Evolutionary conservation across 2,113 vertebrate species (phyloP).

Genomic region (Nycticebus coucang): DNA sequence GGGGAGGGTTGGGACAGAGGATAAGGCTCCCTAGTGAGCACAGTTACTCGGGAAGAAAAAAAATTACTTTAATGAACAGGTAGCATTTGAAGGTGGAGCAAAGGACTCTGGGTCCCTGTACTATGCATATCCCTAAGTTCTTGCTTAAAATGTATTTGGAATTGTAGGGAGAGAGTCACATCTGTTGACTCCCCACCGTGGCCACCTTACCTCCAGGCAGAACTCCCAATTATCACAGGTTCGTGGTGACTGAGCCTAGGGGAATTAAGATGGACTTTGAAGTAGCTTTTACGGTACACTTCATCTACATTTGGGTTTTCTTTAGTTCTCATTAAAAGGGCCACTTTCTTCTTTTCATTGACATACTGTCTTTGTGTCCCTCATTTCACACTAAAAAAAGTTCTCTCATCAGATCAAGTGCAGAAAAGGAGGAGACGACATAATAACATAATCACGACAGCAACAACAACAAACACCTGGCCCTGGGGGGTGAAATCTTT

Average conservation of each 20-base stretch:
- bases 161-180: not conserved
- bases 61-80: not conserved
- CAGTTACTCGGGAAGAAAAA: not conserved
- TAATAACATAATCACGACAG: constrained; percentile 59
- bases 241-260: constrained; percentile 73
- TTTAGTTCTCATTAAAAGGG: constrained; percentile 82
- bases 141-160: constrained; percentile 34
- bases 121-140: not conserved
- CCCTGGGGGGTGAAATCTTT: constrained; percentile 34
- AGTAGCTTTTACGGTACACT: constrained; percentile 80
- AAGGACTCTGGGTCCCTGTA: not conserved
- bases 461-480: constrained; percentile 70
- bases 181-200: not conserved
- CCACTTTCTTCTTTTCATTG: constrained; percentile 81
- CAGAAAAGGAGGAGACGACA: constrained; percentile 35
- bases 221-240: constrained; percentile 81
- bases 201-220: constrained; percentile 72
- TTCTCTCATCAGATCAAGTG: constrained; percentile 72
- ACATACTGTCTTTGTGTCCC: constrained; percentile 80
- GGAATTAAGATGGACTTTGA: constrained; percentile 82
- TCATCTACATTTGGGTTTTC: constrained; percentile 81
- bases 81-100: constrained; percentile 28
- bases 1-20: too few species aligned
- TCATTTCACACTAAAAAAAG: constrained; percentile 72
- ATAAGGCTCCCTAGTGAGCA: not conserved